These are phyloP conservation scores for Nyctibius bracteatus DNA, from an alignment of 2,113 vertebrate genomes.

Conservation along the genomic window DNA sequence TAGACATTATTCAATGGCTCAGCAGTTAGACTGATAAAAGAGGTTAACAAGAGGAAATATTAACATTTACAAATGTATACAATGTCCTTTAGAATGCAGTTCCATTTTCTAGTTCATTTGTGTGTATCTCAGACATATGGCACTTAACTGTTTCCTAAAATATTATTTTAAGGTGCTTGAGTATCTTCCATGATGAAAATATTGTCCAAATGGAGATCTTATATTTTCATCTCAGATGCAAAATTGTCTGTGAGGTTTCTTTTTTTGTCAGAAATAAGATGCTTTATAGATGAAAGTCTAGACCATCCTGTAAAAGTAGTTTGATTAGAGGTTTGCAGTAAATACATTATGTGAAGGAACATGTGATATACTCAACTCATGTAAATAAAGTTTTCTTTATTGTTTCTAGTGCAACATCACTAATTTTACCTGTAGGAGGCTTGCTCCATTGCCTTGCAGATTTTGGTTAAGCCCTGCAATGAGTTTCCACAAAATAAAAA, in stretches of 20 bases:
- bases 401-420: background rate
- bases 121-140: background rate
- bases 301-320: background rate
- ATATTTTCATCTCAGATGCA: background rate
- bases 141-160: background rate
- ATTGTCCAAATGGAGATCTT: background rate
- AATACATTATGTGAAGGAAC: background rate
- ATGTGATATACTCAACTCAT: background rate
- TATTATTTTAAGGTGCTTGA: background rate
- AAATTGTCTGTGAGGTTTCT: background rate
- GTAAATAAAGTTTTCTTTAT: background rate
- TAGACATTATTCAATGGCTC: background rate
- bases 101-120: background rate
- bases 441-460: background rate
- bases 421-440: background rate
- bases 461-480: background rate
- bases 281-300: background rate
- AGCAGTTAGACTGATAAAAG: background rate
- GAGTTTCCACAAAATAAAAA: background rate
- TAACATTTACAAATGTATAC: background rate
- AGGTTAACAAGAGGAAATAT: background rate
- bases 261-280: background rate
- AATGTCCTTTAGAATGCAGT: background rate
- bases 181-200: background rate
- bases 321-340: background rate